Conservation (phyloP, 2,113 vertebrate genomes). For the Chascanopsetta lugubris region DNA sequence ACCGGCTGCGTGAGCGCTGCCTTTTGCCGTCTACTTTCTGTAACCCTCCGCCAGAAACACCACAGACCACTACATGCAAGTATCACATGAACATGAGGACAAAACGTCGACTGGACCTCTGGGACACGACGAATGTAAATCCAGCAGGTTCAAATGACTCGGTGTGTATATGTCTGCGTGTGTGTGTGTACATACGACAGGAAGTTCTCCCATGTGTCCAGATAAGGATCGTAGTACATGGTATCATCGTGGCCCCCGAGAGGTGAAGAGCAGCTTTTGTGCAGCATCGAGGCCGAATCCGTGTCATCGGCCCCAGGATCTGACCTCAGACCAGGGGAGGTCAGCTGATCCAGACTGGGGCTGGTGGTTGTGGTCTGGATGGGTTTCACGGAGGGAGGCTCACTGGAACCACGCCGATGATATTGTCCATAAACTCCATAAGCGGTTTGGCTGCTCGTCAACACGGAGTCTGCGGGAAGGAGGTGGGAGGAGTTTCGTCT, state of each 20-base stretch:
- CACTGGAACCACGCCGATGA: conserved; percentile 71
- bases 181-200: conserved; percentile 84
- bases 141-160: not conserved
- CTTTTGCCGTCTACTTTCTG: too few species aligned
- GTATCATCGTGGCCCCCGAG: conserved; percentile 12
- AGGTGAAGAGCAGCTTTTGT: conserved; percentile 30
- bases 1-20: too few species aligned
- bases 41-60: too few species aligned
- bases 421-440: conserved; percentile 81
- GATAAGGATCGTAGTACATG: conserved; percentile 69
- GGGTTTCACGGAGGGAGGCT: conserved; percentile 26
- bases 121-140: not conserved
- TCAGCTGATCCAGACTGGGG: conserved; percentile 21
- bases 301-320: conserved; percentile 2
- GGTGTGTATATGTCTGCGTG: conserved; percentile 5
- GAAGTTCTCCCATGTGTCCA: conserved; percentile 83
- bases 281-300: not conserved
- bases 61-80: too few species aligned
- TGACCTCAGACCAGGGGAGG: conserved; percentile 11
- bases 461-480: conserved; percentile 72
- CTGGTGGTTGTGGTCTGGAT: conserved; percentile 52
- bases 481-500: conserved; percentile 80
- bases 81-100: too few species aligned
- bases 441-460: not conserved
- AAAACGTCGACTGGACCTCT: too few species aligned